Evolutionary conservation across 2,888 invertebrate species (phyloP), one percentile per base, ranked within the genome.

Genomic region (Argynnis bischoffii): DNA sequence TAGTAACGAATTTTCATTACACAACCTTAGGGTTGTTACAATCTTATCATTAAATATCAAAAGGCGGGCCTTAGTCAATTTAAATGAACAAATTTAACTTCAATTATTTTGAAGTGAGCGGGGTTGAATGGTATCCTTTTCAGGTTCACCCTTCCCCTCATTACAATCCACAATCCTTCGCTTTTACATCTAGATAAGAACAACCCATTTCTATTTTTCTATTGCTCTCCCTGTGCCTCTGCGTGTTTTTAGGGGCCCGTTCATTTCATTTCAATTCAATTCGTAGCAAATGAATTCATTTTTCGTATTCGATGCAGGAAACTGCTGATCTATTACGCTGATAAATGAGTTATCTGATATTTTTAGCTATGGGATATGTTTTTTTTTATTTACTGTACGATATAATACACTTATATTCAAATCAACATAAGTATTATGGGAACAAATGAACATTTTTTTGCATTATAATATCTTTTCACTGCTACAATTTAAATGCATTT

Each of bases 81-180:
- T 86, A 87, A 90, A 89, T 87, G 87, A 87, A 88, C 89, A 90
- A 91, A 91, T 92, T 92, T 90, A 89, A 90, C 88, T 91, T 91
- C 88, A 90, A 92, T 92, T 92, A 92, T 88, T 89, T 87, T 91
- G 84, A 90, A 92, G 90, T 87, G 88, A 88, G 84, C 80, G 79
- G 85, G 84, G 83, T 82, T 82, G 83, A 79, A 82, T 81, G 85
- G 87, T 88, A 90, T 90, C 88, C 89, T 85, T 90, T 89, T 90
- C 89, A 89, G 83, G 77, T 85, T 78, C 82, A 87, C 91, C 92
- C 91, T 89, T 87, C 88, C 90, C 87, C 86, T 88, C 83, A 87
- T 89, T 88, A 88, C 89, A 85, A 86, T 89, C 86, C 85, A 88
- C 88, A 89, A 87, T 87, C 86, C 89, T 86, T 84, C 84, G 80